Conservation (phyloP, 2,888 invertebrate genomes). For the Melanotus villosus region DNA sequence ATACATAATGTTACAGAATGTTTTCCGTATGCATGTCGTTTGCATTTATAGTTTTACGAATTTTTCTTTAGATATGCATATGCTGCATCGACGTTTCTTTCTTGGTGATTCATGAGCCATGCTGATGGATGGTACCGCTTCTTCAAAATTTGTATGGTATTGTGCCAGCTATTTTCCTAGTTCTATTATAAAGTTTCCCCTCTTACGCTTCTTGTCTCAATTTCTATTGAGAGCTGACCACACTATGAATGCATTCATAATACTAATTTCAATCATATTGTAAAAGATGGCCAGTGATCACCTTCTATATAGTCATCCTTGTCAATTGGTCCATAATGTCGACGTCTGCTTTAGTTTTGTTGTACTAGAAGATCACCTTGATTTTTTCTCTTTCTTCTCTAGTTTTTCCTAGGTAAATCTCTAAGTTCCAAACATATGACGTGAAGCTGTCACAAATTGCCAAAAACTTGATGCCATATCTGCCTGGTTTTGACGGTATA, state of each 20-base stretch:
- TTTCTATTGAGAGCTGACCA: too few relatives aligned
- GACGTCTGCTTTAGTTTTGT: too few relatives aligned
- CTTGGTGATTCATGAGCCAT: neutral
- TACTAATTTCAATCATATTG: too few relatives aligned
- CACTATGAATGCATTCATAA: too few relatives aligned
- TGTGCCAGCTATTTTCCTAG: neutral
- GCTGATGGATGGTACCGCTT: neutral
- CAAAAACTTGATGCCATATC: constrained; percentile 28
- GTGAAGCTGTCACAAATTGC: neutral
- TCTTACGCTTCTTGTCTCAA: neutral
- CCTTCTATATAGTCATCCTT: too few relatives aligned
- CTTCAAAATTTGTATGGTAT: neutral
- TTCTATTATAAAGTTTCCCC: too few relatives aligned
- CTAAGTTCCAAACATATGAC: constrained; percentile 23
- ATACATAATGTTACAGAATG: too few relatives aligned
- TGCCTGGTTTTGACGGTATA: neutral
- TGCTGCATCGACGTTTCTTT: neutral
- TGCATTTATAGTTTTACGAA: constrained; percentile 4
- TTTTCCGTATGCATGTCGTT: too few relatives aligned
- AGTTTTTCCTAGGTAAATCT: neutral
- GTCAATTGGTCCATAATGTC: too few relatives aligned
- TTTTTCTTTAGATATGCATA: constrained; percentile 5
- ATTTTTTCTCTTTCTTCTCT: neutral
- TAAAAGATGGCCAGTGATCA: too few relatives aligned
- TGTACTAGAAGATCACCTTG: too few relatives aligned